Evolutionary conservation across 2,797 vertebrate genomes (phyloP), one percentile per base, ranked within the genome.

Genomic region (Paratrypauchen microcephalus): DNA sequence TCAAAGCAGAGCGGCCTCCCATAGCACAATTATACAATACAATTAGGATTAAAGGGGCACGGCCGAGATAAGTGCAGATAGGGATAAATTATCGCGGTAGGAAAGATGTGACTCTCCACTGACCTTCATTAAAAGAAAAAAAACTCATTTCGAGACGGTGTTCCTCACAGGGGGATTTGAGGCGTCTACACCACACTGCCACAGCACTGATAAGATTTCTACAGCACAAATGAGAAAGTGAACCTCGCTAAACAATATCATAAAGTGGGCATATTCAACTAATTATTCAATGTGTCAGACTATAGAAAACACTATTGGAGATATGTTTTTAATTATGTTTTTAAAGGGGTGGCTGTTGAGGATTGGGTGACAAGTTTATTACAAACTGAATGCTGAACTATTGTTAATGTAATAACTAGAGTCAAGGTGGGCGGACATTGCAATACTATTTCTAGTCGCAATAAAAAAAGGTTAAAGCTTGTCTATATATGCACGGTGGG

Each of bases 11-110:
- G 62, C 55, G 86, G 85, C 91, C 89, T 88, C 86, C 89, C 91
- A 90, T 91, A 85, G 75, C 92, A 93, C 92, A 93, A 93, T 93
- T 93, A 91, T 92, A 92, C 92, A 92, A 93, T 92, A 94, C 92
- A 95, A 95, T 95, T 95, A 94, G 93, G 93, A 95, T 95, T 95
- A 94, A 93, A 93, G 91, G 89, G 92, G 85, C 92, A 90, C 88
- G 86, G 81, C 80, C 74, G 86, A 90, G 93, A 95, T 95, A 93
- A 92, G 89, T 85, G 90, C 39, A 92, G 92, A 94, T 94, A 93
- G 87, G 88, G 93, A 93, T 94, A 93, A 93, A 93, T 93, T 93
- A 94, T 94, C 91, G 91, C 87, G 90, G 88, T 90, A 88, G 89
- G 81, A 91, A 91, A 90, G 91, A 93, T 90, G 91, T 92, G 92